Percentiles rank a stretch among this genome's conserved stretches.
Conservation (phyloP, 2,113 vertebrate genomes). For the Scartelaos histophorus region DNA sequence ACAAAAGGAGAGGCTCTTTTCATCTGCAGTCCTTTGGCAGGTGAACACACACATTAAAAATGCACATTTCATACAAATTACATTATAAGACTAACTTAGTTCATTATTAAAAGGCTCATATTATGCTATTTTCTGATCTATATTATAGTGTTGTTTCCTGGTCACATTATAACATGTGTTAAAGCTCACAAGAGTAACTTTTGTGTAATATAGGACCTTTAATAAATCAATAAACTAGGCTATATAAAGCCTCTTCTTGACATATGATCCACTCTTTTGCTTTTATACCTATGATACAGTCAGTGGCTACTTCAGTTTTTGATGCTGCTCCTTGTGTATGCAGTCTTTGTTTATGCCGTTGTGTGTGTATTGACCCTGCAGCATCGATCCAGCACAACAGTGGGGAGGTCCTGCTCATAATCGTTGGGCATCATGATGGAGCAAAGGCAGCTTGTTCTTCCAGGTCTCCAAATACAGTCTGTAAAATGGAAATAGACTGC, state of each 20-base stretch:
- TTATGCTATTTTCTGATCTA: too few relatives aligned
- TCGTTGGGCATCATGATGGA: constrained; percentile 24
- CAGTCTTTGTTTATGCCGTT: constrained; percentile 8
- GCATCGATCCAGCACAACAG: constrained; percentile 60
- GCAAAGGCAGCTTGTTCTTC: constrained; percentile 28
- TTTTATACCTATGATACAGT: constrained; percentile 16
- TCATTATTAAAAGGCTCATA: too few relatives aligned
- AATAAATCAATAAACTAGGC: background rate
- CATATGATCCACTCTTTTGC: background rate
- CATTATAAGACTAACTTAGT: too few relatives aligned
- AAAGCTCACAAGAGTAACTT: too few relatives aligned
- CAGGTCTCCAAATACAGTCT: constrained; percentile 17
- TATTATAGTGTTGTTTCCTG: too few relatives aligned
- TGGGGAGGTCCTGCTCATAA: constrained; percentile 44
- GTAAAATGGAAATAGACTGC: constrained; percentile 16
- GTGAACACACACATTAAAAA: too few relatives aligned
- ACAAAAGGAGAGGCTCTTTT: too few relatives aligned
- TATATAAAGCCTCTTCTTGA: background rate
- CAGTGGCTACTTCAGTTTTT: constrained; percentile 32
- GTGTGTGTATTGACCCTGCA: constrained; percentile 43
- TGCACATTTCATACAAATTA: too few relatives aligned
- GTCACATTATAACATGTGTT: too few relatives aligned
- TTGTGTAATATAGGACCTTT: too few relatives aligned
- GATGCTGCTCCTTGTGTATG: constrained; percentile 10
- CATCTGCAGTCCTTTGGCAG: too few relatives aligned